Base-by-base conservation (phyloP, 2,113 vertebrate species). In the Scophthalmus maximus region DNA sequence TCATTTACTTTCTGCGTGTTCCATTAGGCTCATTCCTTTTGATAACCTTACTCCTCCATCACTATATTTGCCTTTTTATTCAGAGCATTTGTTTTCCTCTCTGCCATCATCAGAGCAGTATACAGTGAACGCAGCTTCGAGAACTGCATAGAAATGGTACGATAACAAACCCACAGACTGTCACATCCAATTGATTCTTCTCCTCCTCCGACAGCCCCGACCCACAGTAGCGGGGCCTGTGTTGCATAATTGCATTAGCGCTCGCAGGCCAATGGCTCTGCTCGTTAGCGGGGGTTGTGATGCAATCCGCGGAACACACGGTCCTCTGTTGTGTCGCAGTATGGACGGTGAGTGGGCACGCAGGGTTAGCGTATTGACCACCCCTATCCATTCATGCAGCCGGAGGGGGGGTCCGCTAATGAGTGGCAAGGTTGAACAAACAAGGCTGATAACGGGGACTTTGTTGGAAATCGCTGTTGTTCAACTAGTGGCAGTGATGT, bases 171-270 rank as follows among this genome's bases (percentile, higher is more conserved):
- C 69, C 74, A 51, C 34, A 8, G 52, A 55, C 44, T 89, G 88
- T 88, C 88, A 81, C 88, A 86, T 88, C 76, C 51, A 68, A 79
- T 92, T 83, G 60, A 65, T 66, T 78, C 53, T 32, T 75, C 68
- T 38, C 56, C 50, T 44, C 51, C 56, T 61, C 22, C 40, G 40
- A 29, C n/a, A 50, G 32, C 73, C 64, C 62, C 7, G 18, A 61
- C 79, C 75, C 74, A 50, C 50, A 71, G 69, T 53, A 42, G 63
- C 5, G 51, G 64, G 70, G 75, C 56, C 81, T 78, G 84, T 71
- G 81, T 93, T 91, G 82, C 84, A 80, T 91, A 92, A 93, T 89
- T 87, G 81, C 82, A 88, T 90, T 89, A 88, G 87, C n/a, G 73
- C 87, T 87, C 79, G 78, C 82, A 78, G 84, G 81, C 88, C 79